phyloP scores from a whole-genome alignment of 2,113 vertebrate genomes.

The Triplophysa rosa region DNA sequence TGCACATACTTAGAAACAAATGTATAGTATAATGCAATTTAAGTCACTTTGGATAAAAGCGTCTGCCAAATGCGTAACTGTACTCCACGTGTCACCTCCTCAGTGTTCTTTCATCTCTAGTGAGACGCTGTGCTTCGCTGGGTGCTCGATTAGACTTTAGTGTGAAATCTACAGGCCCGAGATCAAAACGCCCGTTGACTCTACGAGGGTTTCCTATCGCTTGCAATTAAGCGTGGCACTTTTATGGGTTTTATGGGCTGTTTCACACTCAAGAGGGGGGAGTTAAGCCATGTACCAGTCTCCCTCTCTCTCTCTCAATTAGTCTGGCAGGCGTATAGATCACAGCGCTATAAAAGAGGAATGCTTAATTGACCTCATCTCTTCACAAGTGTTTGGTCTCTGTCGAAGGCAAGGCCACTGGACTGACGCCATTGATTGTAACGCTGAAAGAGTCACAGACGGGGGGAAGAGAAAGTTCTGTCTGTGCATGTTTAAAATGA shows the following conservation, averaged over 20 bases:
- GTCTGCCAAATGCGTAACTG: too few species aligned
- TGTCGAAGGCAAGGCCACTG: slow-evolving; percentile 40
- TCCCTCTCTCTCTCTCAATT: slow-evolving; percentile 30
- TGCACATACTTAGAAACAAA: too few species aligned
- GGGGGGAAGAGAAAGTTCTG: slow-evolving; percentile 5
- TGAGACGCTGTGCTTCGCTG: slow-evolving; percentile 15
- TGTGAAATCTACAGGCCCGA: background rate
- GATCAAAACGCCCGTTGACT: slow-evolving; percentile 12
- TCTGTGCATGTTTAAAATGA: slow-evolving; percentile 37
- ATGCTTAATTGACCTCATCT: slow-evolving; percentile 55
- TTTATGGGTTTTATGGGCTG: slow-evolving; percentile 44
- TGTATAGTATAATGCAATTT: too few species aligned
- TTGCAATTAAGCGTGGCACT: slow-evolving; percentile 41
- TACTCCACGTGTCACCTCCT: too few species aligned
- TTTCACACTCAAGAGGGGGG: slow-evolving; percentile 5
- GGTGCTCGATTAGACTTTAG: slow-evolving; percentile 16
- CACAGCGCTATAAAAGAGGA: slow-evolving; percentile 34
- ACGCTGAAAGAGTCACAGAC: slow-evolving; percentile 43
- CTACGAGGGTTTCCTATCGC: slow-evolving; percentile 32
- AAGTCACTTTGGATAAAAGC: too few species aligned
- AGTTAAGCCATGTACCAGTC: background rate
- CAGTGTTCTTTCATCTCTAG: too few species aligned
- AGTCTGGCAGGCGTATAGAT: slow-evolving; percentile 40
- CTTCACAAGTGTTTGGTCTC: slow-evolving; percentile 49
- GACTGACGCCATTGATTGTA: slow-evolving; percentile 31